Evolutionary conservation across 2,888 invertebrate species (phyloP).

Genomic region (Anoncus sp.): DNA sequence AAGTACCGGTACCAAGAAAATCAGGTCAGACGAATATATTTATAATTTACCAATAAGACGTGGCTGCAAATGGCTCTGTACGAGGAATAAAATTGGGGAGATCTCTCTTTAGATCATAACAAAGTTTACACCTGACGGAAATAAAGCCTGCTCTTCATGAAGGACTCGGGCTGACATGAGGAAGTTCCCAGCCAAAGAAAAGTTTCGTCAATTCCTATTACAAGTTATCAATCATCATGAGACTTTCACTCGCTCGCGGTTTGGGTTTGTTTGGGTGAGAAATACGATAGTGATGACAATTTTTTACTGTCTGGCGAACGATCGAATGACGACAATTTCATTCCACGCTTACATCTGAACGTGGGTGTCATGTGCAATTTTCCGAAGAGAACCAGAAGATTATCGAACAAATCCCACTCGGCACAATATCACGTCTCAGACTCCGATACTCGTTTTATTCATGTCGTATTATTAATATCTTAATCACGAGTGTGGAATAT

Average conservation of each 20-base stretch:
- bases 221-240: conserved; percentile 24
- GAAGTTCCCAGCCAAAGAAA: too few species aligned
- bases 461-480: conserved; percentile 68
- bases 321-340: conserved; percentile 12
- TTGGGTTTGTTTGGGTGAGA: too few species aligned
- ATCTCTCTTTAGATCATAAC: too few species aligned
- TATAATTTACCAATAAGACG: too few species aligned
- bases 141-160: too few species aligned
- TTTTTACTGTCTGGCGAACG: conserved; percentile 34
- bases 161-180: too few species aligned
- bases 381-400: conserved; percentile 54
- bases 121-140: too few species aligned
- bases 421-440: conserved; percentile 44
- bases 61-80: too few species aligned
- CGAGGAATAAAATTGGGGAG: too few species aligned
- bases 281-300: conserved; percentile 56
- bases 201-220: too few species aligned
- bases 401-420: conserved; percentile 61
- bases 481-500: conserved; percentile 65
- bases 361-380: background rate
- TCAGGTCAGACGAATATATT: too few species aligned
- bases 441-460: conserved; percentile 51
- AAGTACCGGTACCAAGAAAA: background rate
- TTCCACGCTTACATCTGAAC: background rate
- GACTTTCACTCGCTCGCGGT: too few species aligned